Base-by-base conservation (phyloP, 2,113 vertebrate species). In the Oncorhynchus nerka region DNA sequence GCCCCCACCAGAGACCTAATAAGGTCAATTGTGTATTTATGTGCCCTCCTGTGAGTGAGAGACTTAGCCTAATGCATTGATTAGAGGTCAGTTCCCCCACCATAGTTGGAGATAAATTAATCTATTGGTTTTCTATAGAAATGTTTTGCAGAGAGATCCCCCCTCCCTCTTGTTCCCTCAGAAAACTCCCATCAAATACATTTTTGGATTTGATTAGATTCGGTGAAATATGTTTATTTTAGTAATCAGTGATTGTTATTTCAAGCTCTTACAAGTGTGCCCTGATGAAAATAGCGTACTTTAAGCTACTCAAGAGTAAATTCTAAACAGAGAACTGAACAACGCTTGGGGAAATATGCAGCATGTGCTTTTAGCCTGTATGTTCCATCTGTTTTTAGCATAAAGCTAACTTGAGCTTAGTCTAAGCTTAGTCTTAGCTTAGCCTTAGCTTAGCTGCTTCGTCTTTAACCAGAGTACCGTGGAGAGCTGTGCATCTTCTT, bases 1-100 rank as follows among this genome's bases (percentile, higher is more conserved):
- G 87, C 89, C 79, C 39, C 84, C 71, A 66, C 75, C 22, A 79
- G 84, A 84, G 85, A 87, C 84, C 85, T 85, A 84, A 88, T 83
- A 71, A 22, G 28, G 79, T 85, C 73, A 76, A 67, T 72, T 85
- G 82, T 86, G 70, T 86, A 70, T 87, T 83, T 81, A 76, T 75
- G 70, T 49, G 22, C 75, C 68, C 81, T 88, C 84, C 76, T 78
- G 39, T 45, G 86, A 85, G 85, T 82, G 75, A 85, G 79, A 70
- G 80, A 83, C 77, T 84, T 73, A 9, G 70, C 68, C 70, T 87
- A 82, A 90, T 90, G 81, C 78, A 11, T 82, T 79, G 82, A 85
- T 87, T 90, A 83, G 79, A 75, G 80, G 86, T 88, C 89, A 79
- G 82, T 86, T 86, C 83, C 75, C 7, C 77, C 61, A 73, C 75